These are phyloP conservation scores for Linepithema humile DNA, from an alignment of 1,140 invertebrate genomes.

Conservation along the genomic window DNA sequence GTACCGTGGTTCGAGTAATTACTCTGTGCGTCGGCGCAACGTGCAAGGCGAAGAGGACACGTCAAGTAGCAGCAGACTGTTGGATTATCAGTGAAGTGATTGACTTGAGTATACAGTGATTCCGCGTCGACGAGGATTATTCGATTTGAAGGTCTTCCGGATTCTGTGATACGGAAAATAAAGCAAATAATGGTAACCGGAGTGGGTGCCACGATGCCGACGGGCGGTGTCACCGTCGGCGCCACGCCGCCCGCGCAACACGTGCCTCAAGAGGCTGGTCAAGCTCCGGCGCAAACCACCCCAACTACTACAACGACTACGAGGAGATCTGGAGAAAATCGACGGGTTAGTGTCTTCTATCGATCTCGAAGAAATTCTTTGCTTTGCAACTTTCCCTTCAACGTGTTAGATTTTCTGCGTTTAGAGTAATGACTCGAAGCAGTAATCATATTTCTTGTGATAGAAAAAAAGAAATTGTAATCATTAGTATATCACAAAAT, in stretches of 20 bases:
- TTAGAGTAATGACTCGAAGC: background rate
- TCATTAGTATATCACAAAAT: background rate
- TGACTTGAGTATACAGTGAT: conserved; percentile 51
- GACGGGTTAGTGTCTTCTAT: conserved; percentile 80
- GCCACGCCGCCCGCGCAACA: conserved; percentile 82
- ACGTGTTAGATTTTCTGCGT: background rate
- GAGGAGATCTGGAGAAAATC: conserved; percentile 82
- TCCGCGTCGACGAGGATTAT: conserved; percentile 5
- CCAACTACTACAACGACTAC: conserved; percentile 74
- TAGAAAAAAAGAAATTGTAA: background rate
- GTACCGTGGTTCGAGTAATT: conserved; percentile 62
- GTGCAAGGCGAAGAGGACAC: background rate
- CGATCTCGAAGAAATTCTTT: background rate
- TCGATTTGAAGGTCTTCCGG: background rate
- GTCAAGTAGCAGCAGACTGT: background rate
- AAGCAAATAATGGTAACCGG: conserved; percentile 81
- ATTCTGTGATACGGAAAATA: conserved; percentile 52
- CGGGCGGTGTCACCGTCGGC: conserved; percentile 82
- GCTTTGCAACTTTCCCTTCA: background rate
- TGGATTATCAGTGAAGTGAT: conserved; percentile 76
- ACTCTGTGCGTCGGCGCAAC: background rate
- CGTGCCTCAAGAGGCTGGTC: conserved; percentile 83
- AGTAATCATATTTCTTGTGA: background rate
- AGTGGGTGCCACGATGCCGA: conserved; percentile 83
- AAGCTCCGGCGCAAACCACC: conserved; percentile 80